Percentiles rank a stretch among this genome's conserved stretches.
Evolutionary conservation across 2,797 vertebrate species (phyloP).

Genomic region (Propithecus perrieri): DNA sequence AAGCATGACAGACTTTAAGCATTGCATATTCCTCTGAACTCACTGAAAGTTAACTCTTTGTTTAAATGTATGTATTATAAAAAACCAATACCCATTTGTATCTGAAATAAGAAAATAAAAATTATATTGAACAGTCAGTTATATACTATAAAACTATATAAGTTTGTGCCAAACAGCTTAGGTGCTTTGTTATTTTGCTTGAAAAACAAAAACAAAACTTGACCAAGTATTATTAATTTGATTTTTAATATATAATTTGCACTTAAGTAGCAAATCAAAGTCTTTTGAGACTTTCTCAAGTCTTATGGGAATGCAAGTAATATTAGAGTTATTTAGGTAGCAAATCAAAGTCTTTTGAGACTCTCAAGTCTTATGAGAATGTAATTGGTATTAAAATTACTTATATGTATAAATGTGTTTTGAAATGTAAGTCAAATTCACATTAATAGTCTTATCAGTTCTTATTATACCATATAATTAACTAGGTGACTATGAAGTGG

Average conservation of each 20-base stretch:
- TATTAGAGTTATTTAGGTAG: constrained; percentile 60
- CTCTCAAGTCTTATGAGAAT: constrained; percentile 69
- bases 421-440: constrained; percentile 68
- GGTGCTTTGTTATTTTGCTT: constrained; percentile 1
- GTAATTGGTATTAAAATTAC: constrained; percentile 66
- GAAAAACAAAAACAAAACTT: not conserved
- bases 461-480: constrained; percentile 62
- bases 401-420: constrained; percentile 64
- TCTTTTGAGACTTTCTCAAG: constrained; percentile 42
- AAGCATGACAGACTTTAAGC: not conserved
- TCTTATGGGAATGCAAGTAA: constrained; percentile 70
- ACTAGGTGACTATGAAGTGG: not conserved
- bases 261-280: not conserved
- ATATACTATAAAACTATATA: not conserved
- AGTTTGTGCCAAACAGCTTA: not conserved
- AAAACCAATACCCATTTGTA: not conserved
- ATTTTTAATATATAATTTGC: not conserved
- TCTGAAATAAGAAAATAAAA: constrained; percentile 15
- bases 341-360: not conserved
- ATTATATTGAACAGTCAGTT: not conserved
- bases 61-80: constrained; percentile 14
- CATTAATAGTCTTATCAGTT: constrained; percentile 66
- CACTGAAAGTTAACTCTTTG: not conserved
- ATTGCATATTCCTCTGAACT: not conserved
- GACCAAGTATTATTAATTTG: not conserved